These are phyloP conservation scores for Temnopleurus reevesii DNA, from an alignment of 53 echinoderm and acorn worm genomes.

Conservation along the genomic window DNA sequence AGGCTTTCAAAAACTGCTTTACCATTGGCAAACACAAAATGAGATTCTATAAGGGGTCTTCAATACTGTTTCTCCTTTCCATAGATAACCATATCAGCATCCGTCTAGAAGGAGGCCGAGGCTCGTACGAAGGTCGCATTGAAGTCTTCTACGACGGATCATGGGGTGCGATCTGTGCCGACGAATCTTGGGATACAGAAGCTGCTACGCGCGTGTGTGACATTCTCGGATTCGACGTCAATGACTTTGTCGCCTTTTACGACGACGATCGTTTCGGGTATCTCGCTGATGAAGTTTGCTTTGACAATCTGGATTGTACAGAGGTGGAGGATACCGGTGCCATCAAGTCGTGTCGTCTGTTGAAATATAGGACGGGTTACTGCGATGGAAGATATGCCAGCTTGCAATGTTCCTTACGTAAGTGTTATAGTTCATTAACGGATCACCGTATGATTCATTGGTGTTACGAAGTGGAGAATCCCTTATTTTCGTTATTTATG, in stretches of 20 bases:
- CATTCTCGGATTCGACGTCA: neutral
- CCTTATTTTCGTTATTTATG: no score
- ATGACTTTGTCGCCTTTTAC: neutral
- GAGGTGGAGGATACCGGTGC: neutral
- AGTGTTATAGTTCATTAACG: neutral
- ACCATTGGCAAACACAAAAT: no score
- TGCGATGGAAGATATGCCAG: conserved; percentile 7
- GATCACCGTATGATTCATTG: no score
- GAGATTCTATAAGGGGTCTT: no score
- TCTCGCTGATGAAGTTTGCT: neutral
- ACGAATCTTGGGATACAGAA: neutral
- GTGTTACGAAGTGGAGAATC: no score
- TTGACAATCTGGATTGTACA: neutral
- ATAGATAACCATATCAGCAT: neutral
- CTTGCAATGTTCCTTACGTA: neutral
- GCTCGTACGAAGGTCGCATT: neutral
- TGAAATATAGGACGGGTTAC: neutral
- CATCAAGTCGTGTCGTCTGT: neutral
- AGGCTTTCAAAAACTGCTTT: no score
- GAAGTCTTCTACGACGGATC: conserved; percentile 21
- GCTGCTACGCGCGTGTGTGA: neutral
- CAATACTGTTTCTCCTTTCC: neutral
- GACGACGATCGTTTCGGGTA: conserved; percentile 3
- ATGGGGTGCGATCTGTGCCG: conserved; percentile 22
- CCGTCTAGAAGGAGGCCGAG: conserved; percentile 8